Percentiles rank a stretch among this genome's conserved stretches.
Evolutionary conservation across 2,888 invertebrate species (phyloP).

Genomic region (Fragum whitleyi): DNA sequence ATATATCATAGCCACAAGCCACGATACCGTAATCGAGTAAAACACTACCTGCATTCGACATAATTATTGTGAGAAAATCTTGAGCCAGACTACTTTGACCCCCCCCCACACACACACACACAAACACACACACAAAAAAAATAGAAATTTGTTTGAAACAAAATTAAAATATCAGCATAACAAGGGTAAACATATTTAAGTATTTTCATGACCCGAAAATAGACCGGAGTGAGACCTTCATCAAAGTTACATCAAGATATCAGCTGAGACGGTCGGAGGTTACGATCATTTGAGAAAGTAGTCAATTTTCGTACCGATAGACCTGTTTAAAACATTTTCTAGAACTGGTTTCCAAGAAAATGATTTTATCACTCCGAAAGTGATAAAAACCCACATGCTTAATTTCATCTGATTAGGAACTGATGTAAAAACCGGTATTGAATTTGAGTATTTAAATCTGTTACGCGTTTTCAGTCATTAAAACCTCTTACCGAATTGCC

Average conservation of each 20-base stretch:
- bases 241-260: not conserved
- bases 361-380: constrained; percentile 7
- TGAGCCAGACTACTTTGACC: too few relatives aligned
- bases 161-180: too few relatives aligned
- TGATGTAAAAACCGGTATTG: not conserved
- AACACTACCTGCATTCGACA: too few relatives aligned
- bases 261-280: not conserved
- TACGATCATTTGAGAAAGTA: not conserved
- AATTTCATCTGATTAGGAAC: constrained; percentile 6
- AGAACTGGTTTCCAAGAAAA: not conserved
- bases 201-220: too few relatives aligned
- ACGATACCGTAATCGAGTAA: too few relatives aligned
- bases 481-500: not conserved
- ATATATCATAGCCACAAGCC: too few relatives aligned
- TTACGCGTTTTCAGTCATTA: not conserved
- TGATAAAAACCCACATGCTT: constrained; percentile 17
- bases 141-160: too few relatives aligned
- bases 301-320: not conserved
- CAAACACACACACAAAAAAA: too few relatives aligned
- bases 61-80: too few relatives aligned
- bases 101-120: too few relatives aligned
- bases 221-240: too few relatives aligned
- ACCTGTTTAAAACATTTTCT: constrained; percentile 16
- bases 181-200: too few relatives aligned
- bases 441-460: not conserved